Conservation (phyloP, 2,113 vertebrate genomes). For the Thomomys bottae region DNA sequence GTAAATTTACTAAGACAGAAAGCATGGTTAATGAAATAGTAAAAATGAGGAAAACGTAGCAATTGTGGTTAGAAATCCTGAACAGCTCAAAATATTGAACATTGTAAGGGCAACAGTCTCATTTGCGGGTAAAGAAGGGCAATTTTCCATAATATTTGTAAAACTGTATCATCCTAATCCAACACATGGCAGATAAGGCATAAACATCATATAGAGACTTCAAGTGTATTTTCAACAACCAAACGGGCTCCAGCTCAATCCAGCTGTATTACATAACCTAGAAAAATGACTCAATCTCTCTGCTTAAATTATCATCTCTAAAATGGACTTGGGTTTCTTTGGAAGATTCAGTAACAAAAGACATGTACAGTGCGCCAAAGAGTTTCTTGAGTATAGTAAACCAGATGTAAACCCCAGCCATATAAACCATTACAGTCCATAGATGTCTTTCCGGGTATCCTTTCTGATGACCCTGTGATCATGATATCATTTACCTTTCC, state of each 20-base stretch:
- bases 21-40: not conserved
- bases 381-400: not conserved
- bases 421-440: not conserved
- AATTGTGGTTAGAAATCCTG: not conserved
- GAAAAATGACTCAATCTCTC: not conserved
- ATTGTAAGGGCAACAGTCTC: too few species aligned
- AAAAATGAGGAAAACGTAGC: not conserved
- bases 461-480: not conserved
- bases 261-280: too few species aligned
- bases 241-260: not conserved
- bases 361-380: not conserved
- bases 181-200: not conserved
- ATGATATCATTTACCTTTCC: not conserved
- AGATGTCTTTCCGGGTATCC: not conserved
- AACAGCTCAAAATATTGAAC: not conserved
- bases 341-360: not conserved
- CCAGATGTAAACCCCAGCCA: not conserved
- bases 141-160: not conserved
- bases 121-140: not conserved
- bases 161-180: not conserved
- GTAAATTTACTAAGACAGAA: conserved; percentile 41
- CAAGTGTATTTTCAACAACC: not conserved
- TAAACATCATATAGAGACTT: not conserved
- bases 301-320: not conserved
- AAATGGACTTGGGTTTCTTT: not conserved